Percentiles rank a stretch among this genome's conserved stretches.
These are phyloP conservation scores for Psephotus haematonotus DNA, from an alignment of 2,113 vertebrate genomes.

Conservation along the genomic window DNA sequence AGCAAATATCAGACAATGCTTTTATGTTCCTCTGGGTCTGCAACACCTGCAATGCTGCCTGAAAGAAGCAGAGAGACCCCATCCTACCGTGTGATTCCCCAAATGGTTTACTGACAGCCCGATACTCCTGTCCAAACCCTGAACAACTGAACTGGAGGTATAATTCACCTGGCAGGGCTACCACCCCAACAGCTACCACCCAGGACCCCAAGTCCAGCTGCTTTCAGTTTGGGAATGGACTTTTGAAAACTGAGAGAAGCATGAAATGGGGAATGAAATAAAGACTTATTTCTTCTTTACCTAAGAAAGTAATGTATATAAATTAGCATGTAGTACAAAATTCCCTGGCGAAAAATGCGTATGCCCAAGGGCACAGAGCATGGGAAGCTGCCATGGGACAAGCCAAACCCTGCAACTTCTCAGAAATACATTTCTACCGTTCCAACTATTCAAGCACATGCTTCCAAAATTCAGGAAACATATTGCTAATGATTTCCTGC, in stretches of 20 bases:
- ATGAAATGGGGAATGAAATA: background rate
- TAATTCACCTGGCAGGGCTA: background rate
- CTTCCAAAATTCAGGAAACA: constrained; percentile 1
- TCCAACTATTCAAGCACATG: background rate
- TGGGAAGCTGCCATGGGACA: background rate
- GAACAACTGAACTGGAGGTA: background rate
- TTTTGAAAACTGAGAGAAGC: background rate
- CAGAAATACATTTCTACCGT: background rate
- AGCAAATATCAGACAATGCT: background rate
- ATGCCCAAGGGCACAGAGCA: background rate
- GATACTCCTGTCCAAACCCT: background rate
- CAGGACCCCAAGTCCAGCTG: background rate
- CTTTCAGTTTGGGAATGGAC: background rate
- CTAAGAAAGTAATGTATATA: background rate
- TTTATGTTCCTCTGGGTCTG: background rate
- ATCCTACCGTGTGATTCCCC: background rate
- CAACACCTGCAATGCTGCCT: background rate
- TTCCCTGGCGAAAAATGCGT: background rate
- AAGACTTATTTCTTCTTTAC: background rate
- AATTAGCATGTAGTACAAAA: background rate
- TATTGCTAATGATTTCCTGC: constrained; percentile 22
- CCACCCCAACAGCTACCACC: background rate
- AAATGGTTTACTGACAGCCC: background rate
- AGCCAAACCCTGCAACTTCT: background rate
- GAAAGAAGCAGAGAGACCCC: background rate